Conservation (phyloP, 2,888 invertebrate species). For the Heteromurus nitidus region DNA sequence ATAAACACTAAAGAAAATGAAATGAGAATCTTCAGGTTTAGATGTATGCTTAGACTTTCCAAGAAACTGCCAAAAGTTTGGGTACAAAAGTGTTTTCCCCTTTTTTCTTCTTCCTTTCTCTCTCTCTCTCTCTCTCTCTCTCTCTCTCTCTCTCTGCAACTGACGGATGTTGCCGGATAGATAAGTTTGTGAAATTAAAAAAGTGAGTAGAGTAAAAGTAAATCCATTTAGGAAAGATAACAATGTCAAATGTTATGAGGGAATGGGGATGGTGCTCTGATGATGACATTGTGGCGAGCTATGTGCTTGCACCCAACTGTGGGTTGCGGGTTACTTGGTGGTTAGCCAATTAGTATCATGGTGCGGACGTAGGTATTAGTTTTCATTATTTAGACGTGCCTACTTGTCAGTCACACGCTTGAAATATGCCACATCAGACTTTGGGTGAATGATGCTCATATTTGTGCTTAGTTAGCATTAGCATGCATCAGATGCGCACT, state of each 20-base stretch:
- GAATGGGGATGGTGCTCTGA: slow-evolving; percentile 11
- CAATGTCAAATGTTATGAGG: slow-evolving; percentile 44
- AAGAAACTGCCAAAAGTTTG: too few species aligned
- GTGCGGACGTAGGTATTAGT: slow-evolving; percentile 38
- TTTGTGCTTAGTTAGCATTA: too few species aligned
- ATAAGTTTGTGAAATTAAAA: slow-evolving; percentile 49
- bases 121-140: too few species aligned
- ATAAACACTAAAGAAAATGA: slow-evolving; percentile 22
- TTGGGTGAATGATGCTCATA: too few species aligned
- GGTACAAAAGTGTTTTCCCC: too few species aligned
- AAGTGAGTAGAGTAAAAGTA: slow-evolving; percentile 18
- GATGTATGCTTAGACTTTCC: too few species aligned
- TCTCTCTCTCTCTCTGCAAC: too few species aligned
- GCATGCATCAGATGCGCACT: too few species aligned
- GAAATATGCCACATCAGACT: too few species aligned
- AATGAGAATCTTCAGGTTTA: too few species aligned
- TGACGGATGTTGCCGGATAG: too few species aligned
- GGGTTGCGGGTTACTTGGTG: slow-evolving; percentile 25
- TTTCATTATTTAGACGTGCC: slow-evolving; percentile 51
- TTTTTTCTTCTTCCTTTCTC: too few species aligned
- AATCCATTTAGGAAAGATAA: slow-evolving; percentile 37
- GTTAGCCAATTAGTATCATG: slow-evolving; percentile 58
- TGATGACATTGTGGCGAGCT: slow-evolving; percentile 7
- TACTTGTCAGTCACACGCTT: slow-evolving; percentile 13
- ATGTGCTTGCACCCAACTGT: slow-evolving; percentile 3